These are phyloP conservation scores for Dioctria linearis DNA, from an alignment of 2,888 invertebrate genomes.

Conservation along the genomic window DNA sequence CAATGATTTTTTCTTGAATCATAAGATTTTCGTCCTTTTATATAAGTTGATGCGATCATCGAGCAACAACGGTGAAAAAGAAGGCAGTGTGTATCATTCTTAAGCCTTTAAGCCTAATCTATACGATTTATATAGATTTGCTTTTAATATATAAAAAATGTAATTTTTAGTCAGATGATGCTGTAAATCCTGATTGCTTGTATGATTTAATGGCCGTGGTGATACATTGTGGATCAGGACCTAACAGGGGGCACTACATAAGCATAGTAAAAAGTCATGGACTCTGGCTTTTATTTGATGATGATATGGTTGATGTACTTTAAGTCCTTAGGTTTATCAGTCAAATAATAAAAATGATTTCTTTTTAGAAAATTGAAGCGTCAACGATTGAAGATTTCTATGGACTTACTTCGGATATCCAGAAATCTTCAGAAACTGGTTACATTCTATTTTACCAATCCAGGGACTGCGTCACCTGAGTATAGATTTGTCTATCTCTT, in stretches of 20 bases:
- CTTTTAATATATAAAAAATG: conserved; percentile 1
- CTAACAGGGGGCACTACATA: conserved; percentile 99
- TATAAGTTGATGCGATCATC: too few relatives aligned
- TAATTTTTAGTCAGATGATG: conserved; percentile 91
- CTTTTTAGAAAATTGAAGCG: conserved; percentile 95
- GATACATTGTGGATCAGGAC: conserved; percentile 99
- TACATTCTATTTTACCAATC: conserved; percentile 99
- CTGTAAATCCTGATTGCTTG: conserved; percentile 96
- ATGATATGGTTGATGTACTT: conserved; percentile 98
- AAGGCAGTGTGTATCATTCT: too few relatives aligned
- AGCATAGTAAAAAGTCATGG: conserved; percentile 99
- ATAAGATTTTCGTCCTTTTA: too few relatives aligned
- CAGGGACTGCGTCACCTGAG: conserved; percentile 78
- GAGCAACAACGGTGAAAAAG: too few relatives aligned
- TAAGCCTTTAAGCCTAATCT: too few relatives aligned
- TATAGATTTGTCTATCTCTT: neutral
- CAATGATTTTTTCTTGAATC: too few relatives aligned
- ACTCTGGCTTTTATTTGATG: conserved; percentile 99
- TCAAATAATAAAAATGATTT: conserved; percentile 67
- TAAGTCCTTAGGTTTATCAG: too few relatives aligned
- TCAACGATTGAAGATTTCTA: conserved; percentile 99
- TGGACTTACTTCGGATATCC: conserved; percentile 97
- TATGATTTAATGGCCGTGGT: conserved; percentile 99
- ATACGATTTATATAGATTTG: conserved; percentile 48
- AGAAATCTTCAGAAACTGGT: conserved; percentile 99